Conservation (phyloP, 2,888 invertebrate species). For the Pteria penguin region DNA sequence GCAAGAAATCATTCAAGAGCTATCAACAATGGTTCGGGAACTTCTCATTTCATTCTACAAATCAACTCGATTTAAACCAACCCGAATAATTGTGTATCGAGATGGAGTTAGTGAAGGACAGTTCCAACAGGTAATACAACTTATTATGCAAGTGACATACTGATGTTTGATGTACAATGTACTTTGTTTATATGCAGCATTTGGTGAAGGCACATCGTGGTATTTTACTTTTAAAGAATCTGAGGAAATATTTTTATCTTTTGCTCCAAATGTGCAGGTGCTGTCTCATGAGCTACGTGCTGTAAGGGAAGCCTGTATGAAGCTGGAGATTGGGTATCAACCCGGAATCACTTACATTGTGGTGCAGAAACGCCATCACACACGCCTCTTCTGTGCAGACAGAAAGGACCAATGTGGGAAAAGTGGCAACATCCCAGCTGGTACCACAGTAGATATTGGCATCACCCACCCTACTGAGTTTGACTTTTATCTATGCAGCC, state of each 20-base stretch:
- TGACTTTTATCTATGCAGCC: slow-evolving; percentile 98
- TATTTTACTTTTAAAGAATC: no score
- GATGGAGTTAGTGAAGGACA: slow-evolving; percentile 99
- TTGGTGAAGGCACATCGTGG: no score
- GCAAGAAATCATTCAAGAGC: slow-evolving; percentile 99
- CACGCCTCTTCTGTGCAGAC: slow-evolving; percentile 98
- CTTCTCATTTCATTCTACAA: slow-evolving; percentile 99
- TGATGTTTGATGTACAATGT: not conserved
- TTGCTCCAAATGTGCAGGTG: slow-evolving; percentile 87
- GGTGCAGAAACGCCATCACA: slow-evolving; percentile 99
- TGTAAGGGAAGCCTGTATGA: slow-evolving; percentile 98
- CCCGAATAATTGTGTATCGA: slow-evolving; percentile 98
- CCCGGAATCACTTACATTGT: slow-evolving; percentile 99
- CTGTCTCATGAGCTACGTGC: slow-evolving; percentile 98
- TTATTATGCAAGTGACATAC: not conserved
- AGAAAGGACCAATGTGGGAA: slow-evolving; percentile 98
- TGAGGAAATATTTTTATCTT: no score
- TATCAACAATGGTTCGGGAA: slow-evolving; percentile 98
- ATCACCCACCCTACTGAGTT: slow-evolving; percentile 99
- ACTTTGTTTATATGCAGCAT: not conserved
- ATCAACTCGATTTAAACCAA: slow-evolving; percentile 99
- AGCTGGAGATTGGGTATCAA: slow-evolving; percentile 95
- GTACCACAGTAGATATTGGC: slow-evolving; percentile 99
- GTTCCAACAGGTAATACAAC: slow-evolving; percentile 89
- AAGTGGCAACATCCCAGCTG: slow-evolving; percentile 99